Percentiles rank a stretch among this genome's conserved stretches.
These are phyloP conservation scores for Amphiura filiformis DNA, from an alignment of 35 echinoderm and acorn worm genomes.

Conservation along the genomic window DNA sequence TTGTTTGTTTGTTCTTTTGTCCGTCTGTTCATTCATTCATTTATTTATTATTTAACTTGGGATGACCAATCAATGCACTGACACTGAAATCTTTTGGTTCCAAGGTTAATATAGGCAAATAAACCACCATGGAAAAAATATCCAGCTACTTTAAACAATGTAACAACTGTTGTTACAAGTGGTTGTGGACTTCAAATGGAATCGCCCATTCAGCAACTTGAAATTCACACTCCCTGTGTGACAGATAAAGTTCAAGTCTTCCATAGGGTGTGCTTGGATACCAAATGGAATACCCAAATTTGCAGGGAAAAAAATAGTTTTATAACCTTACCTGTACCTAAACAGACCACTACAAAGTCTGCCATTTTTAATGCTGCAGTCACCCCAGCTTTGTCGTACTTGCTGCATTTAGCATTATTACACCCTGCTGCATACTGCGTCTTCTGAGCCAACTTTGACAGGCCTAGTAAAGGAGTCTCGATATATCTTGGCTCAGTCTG, in stretches of 20 bases:
- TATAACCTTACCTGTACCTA: conserved; percentile 56
- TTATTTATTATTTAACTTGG: no score
- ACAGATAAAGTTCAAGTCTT: background rate
- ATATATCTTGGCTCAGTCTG: conserved; percentile 33
- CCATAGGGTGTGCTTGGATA: background rate
- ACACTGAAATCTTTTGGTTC: no score
- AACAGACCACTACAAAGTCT: conserved; percentile 66
- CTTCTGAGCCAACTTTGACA: conserved; percentile 24
- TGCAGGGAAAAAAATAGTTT: background rate
- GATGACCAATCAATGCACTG: no score
- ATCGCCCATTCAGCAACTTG: background rate
- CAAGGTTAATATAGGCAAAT: no score
- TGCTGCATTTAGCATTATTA: conserved; percentile 36
- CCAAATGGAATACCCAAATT: background rate
- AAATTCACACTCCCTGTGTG: background rate
- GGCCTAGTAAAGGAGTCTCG: conserved; percentile 37
- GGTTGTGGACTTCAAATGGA: background rate
- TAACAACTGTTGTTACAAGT: background rate
- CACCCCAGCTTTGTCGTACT: conserved; percentile 30
- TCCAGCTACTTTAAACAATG: no score
- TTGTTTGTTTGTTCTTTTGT: no score
- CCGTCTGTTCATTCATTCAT: no score
- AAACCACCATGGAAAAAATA: no score
- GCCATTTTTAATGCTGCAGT: conserved; percentile 38
- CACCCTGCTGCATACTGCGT: conserved; percentile 42